Conservation (phyloP, 2,888 invertebrate genomes). For the Drosophila histrio region DNA sequence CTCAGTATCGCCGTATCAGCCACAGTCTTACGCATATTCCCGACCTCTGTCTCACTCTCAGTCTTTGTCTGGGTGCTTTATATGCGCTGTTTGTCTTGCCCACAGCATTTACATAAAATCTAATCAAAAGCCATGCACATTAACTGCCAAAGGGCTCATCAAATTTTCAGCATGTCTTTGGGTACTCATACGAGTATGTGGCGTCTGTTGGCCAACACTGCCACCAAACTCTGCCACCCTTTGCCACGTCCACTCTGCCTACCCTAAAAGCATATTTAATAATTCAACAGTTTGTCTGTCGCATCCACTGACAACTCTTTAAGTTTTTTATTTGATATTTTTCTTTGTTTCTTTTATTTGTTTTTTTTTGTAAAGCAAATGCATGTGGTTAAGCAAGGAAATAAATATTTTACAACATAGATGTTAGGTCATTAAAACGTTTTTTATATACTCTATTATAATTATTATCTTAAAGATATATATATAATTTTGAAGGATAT, state of each 20-base stretch:
- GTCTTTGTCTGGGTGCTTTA: slow-evolving; percentile 36
- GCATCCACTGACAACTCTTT: slow-evolving; percentile 50
- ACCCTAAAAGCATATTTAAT: slow-evolving; percentile 73
- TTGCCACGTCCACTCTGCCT: slow-evolving; percentile 1
- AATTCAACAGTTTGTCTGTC: slow-evolving; percentile 62
- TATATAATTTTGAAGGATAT: background rate
- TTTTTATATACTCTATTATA: background rate
- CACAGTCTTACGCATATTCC: background rate
- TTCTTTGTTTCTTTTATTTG: slow-evolving; percentile 10
- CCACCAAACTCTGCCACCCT: slow-evolving; percentile 8
- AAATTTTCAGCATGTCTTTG: slow-evolving; percentile 67
- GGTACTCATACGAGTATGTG: slow-evolving; percentile 32
- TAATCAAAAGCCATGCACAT: slow-evolving; percentile 75
- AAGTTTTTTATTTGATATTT: slow-evolving; percentile 35
- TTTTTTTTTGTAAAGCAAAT: slow-evolving; percentile 15
- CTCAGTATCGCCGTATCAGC: background rate
- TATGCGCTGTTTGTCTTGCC: slow-evolving; percentile 50
- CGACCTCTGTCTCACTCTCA: background rate
- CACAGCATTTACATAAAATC: slow-evolving; percentile 77
- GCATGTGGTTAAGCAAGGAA: slow-evolving; percentile 7
- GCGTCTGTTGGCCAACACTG: slow-evolving; percentile 30
- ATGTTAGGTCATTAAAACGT: background rate
- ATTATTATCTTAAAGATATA: background rate
- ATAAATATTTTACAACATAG: background rate
- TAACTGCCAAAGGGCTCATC: slow-evolving; percentile 69